phyloP scores from a whole-genome alignment of 2,888 invertebrate genomes.

The Papilio demoleus region DNA sequence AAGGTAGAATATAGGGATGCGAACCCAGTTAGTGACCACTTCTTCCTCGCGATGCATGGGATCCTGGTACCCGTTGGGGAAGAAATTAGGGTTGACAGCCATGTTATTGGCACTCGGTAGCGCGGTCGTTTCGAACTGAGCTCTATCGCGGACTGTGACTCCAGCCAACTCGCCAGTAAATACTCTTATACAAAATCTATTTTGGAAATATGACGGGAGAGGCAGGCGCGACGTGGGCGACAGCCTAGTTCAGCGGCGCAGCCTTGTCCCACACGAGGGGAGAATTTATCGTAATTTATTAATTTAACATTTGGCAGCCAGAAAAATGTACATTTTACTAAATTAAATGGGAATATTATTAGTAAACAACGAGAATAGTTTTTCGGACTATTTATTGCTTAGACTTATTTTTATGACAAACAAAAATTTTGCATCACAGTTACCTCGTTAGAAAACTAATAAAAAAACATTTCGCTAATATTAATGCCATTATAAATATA shows the following conservation, averaged over 20 bases:
- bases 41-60: constrained; percentile 83
- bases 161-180: constrained; percentile 76
- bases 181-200: constrained; percentile 80
- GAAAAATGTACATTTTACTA: constrained; percentile 31
- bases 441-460: not conserved
- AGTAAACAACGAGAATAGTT: not conserved
- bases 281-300: constrained; percentile 55
- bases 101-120: constrained; percentile 63
- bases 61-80: constrained; percentile 82
- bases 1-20: constrained; percentile 50
- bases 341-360: not conserved
- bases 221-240: constrained; percentile 75
- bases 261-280: constrained; percentile 61
- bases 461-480: too few species aligned
- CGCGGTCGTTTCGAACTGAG: constrained; percentile 71
- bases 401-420: not conserved
- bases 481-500: too few species aligned
- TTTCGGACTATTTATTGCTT: not conserved
- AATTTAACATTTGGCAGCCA: constrained; percentile 43
- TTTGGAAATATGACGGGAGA: constrained; percentile 79
- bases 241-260: constrained; percentile 60
- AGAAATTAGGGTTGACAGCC: constrained; percentile 79
- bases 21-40: constrained; percentile 85
- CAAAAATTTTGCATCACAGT: not conserved
- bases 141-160: constrained; percentile 73